These are phyloP conservation scores for Drosophila pseudotakahashii DNA, from an alignment of 2,888 invertebrate genomes.

Conservation along the genomic window DNA sequence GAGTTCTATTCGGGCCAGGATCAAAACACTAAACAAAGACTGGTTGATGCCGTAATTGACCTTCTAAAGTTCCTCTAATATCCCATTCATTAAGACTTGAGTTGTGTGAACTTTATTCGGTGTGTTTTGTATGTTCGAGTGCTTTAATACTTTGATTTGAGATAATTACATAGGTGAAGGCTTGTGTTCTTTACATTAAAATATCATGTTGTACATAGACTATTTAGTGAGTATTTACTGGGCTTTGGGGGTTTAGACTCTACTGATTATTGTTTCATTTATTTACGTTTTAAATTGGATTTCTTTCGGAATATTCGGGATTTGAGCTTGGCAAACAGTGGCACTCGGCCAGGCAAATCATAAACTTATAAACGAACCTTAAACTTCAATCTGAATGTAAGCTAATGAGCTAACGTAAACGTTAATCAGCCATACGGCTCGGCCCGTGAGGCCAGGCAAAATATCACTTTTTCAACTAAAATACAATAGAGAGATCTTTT, in stretches of 20 bases:
- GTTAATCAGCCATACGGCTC: conserved; percentile 58
- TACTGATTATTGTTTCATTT: conserved; percentile 13
- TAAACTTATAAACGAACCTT: conserved; percentile 21
- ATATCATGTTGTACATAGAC: conserved; percentile 34
- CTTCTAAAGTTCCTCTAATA: conserved; percentile 32
- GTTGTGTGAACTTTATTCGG: conserved; percentile 64
- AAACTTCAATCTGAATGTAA: conserved; percentile 12
- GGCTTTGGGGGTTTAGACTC: conserved; percentile 10
- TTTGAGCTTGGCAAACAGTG: conserved; percentile 41
- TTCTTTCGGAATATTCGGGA: conserved; percentile 8
- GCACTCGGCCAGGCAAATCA: conserved; percentile 28
- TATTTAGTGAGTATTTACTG: conserved; percentile 39
- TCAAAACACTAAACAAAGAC: conserved; percentile 11
- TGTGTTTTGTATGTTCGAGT: conserved; percentile 30
- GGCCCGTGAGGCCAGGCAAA: conserved; percentile 61
- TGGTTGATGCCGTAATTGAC: conserved; percentile 32
- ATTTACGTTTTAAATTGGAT: not conserved
- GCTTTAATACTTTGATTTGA: conserved; percentile 35
- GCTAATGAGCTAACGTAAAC: conserved; percentile 45
- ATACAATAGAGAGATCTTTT: conserved; percentile 32
- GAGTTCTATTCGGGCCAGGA: conserved; percentile 21
- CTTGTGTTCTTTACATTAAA: conserved; percentile 51
- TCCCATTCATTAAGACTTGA: not conserved
- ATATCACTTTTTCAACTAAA: conserved; percentile 77
- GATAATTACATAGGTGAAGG: conserved; percentile 56